A percentile compares a stretch with the other conserved stretches of the same genome.
Evolutionary conservation across 2,888 invertebrate species (phyloP).

Genomic region (Phyto melanocephala): DNA sequence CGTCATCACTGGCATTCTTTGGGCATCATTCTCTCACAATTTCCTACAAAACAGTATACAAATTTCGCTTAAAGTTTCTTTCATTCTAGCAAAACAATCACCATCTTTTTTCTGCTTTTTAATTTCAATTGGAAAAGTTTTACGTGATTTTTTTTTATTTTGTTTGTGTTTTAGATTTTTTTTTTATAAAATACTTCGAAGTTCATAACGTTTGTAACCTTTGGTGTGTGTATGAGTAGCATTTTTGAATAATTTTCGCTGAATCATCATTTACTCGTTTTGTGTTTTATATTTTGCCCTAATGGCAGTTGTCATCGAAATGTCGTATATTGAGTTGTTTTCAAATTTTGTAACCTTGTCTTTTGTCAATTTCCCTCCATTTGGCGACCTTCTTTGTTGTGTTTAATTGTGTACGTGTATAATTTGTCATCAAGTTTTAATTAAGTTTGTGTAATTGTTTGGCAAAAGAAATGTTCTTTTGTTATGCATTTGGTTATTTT

Average conservation of each 20-base stretch:
- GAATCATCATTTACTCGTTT: slow-evolving; percentile 6
- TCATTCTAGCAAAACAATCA: slow-evolving; percentile 35
- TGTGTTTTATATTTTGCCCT: background rate
- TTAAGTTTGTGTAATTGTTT: slow-evolving; percentile 61
- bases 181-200: background rate
- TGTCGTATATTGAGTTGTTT: background rate
- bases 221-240: background rate
- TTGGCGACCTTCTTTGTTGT: background rate
- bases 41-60: slow-evolving; percentile 12
- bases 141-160: background rate
- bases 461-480: slow-evolving; percentile 51
- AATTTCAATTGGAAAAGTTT: slow-evolving; percentile 61
- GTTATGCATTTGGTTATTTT: background rate
- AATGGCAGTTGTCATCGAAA: background rate
- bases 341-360: background rate
- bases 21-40: slow-evolving; percentile 12
- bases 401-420: background rate
- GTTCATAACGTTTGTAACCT: slow-evolving; percentile 16
- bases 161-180: background rate
- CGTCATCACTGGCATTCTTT: slow-evolving; percentile 19
- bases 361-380: background rate
- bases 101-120: slow-evolving; percentile 35
- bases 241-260: slow-evolving; percentile 20
- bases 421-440: slow-evolving; percentile 52
- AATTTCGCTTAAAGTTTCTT: slow-evolving; percentile 32